Percentiles rank a stretch among this genome's conserved stretches.
These are phyloP conservation scores for Acleris laterana DNA, from an alignment of 2,888 invertebrate species.

Conservation along the genomic window DNA sequence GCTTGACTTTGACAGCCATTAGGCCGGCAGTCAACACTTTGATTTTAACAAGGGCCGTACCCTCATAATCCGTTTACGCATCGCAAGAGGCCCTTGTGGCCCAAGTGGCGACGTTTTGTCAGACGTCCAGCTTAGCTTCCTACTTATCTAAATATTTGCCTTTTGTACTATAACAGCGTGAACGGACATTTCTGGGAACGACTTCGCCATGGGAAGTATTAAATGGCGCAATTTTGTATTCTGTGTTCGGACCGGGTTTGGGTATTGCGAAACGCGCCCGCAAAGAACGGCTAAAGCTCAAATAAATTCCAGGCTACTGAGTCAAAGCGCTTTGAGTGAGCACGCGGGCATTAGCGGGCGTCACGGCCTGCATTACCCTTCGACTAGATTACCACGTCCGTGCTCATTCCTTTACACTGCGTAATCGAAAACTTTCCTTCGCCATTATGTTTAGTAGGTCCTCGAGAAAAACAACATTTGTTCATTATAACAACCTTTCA, in stretches of 20 bases:
- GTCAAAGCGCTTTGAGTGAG: slow-evolving; percentile 47
- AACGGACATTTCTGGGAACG: slow-evolving; percentile 29
- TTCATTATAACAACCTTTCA: too few relatives aligned
- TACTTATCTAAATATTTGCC: slow-evolving; percentile 55
- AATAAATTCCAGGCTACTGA: slow-evolving; percentile 49
- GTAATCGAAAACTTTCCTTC: too few relatives aligned
- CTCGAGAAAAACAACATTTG: too few relatives aligned
- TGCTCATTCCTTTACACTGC: too few relatives aligned
- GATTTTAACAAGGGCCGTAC: slow-evolving; percentile 71
- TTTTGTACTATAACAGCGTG: slow-evolving; percentile 44
- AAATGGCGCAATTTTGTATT: slow-evolving; percentile 1
- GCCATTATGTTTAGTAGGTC: too few relatives aligned
- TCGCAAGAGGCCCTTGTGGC: slow-evolving; percentile 59
- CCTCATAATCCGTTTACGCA: slow-evolving; percentile 75
- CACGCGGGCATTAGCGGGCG: slow-evolving; percentile 42
- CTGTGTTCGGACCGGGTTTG: neutral
- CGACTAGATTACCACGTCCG: slow-evolving; percentile 1
- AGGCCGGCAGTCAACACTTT: slow-evolving; percentile 70
- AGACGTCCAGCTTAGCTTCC: slow-evolving; percentile 61
- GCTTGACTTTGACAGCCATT: slow-evolving; percentile 60
- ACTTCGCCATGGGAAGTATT: slow-evolving; percentile 10
- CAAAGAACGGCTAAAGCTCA: slow-evolving; percentile 43
- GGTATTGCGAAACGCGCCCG: slow-evolving; percentile 42
- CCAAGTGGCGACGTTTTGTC: slow-evolving; percentile 62
- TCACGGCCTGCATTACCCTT: slow-evolving; percentile 14